These are phyloP conservation scores for Petrolisthes manimaculis DNA, from an alignment of 2,888 invertebrate species.

Conservation along the genomic window DNA sequence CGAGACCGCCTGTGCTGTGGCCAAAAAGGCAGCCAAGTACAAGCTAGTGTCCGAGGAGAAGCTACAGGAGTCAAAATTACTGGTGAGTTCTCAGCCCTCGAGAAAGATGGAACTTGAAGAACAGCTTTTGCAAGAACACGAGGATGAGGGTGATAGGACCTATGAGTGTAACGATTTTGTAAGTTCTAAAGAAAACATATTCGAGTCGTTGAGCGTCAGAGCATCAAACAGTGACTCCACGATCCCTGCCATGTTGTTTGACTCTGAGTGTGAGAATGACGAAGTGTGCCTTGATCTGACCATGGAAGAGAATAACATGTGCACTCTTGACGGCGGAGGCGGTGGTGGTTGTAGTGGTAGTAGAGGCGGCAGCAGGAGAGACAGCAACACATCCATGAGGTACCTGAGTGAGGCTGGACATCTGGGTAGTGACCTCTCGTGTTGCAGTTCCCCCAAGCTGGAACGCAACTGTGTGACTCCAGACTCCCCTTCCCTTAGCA, in stretches of 20 bases:
- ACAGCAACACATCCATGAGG: constrained; percentile 4
- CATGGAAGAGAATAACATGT: constrained; percentile 21
- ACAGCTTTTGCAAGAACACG: constrained; percentile 17
- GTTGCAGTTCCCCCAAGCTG: constrained; percentile 42
- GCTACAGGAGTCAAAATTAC: constrained; percentile 39
- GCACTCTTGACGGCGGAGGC: background rate
- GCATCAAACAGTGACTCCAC: background rate
- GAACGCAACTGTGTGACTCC: constrained; percentile 58
- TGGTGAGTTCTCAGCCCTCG: constrained; percentile 55
- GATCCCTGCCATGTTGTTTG: constrained; percentile 29
- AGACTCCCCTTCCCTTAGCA: constrained; percentile 51
- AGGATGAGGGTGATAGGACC: constrained; percentile 22
- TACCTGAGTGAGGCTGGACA: constrained; percentile 38
- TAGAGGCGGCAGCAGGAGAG: constrained; percentile 8
- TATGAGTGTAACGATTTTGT: constrained; percentile 23
- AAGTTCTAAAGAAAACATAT: constrained; percentile 44
- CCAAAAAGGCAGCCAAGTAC: constrained; percentile 82
- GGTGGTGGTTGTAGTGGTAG: constrained; percentile 8
- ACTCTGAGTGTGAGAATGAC: constrained; percentile 51
- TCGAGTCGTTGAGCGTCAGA: constrained; percentile 11
- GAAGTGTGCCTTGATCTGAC: constrained; percentile 40
- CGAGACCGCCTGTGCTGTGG: constrained; percentile 86
- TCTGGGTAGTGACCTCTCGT: constrained; percentile 44
- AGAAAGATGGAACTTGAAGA: constrained; percentile 14
- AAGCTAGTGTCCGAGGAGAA: constrained; percentile 76